A percentile compares a stretch with the other conserved stretches of the same genome.
Conservation (phyloP, 2,888 invertebrate genomes). For the Caenorhabditis zanzibari region DNA sequence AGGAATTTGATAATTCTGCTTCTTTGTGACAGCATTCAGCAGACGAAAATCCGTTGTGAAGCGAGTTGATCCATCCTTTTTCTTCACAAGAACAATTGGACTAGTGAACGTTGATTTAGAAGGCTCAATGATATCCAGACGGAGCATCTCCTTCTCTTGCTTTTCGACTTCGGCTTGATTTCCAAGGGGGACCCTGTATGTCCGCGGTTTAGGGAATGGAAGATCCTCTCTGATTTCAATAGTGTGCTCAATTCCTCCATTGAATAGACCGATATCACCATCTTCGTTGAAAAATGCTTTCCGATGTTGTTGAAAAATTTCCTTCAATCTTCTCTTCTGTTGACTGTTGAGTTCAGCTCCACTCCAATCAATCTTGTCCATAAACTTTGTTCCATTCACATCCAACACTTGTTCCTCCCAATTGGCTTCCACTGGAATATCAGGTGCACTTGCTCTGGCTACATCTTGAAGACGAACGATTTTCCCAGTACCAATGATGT, state of each 20-base stretch:
- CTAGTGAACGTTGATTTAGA: constrained; percentile 40
- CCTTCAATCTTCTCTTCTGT: not conserved
- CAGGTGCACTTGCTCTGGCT: not conserved
- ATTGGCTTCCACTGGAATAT: constrained; percentile 51
- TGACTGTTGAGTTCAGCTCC: constrained; percentile 10
- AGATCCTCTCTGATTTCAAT: constrained; percentile 38
- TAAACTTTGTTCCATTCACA: not conserved
- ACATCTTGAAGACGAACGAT: not conserved
- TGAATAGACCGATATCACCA: constrained; percentile 53
- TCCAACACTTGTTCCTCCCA: constrained; percentile 40
- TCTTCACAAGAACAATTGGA: constrained; percentile 56
- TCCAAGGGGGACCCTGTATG: constrained; percentile 35
- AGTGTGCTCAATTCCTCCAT: constrained; percentile 48
- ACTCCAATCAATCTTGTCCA: constrained; percentile 4
- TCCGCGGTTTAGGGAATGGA: constrained; percentile 35
- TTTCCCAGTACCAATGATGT: not conserved
- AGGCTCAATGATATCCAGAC: constrained; percentile 56
- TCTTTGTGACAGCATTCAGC: constrained; percentile 44
- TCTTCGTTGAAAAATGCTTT: constrained; percentile 62
- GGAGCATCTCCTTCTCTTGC: constrained; percentile 54
- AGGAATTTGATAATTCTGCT: constrained; percentile 46
- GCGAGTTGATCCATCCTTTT: constrained; percentile 29
- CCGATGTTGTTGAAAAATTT: constrained; percentile 19
- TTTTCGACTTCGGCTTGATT: constrained; percentile 45
- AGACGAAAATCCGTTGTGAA: constrained; percentile 50